Conservation (phyloP, 2,113 vertebrate species). For the Mus spicilegus region DNA sequence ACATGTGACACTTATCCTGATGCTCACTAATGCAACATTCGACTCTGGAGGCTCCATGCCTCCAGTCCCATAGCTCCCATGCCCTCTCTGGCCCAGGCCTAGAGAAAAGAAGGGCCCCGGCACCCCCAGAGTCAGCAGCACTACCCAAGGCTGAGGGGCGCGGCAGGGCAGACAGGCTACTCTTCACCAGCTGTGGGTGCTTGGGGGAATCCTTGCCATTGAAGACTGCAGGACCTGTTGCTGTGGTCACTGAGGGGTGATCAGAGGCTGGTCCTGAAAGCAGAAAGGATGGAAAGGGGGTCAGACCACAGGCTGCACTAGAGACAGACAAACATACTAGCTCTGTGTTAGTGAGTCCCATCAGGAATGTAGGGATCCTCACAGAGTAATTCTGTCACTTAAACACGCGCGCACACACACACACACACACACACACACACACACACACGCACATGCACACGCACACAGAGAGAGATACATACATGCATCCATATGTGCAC, state of each 20-base stretch:
- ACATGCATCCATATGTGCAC: neutral
- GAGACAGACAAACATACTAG: neutral
- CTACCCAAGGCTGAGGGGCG: constrained; percentile 83
- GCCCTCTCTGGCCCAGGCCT: neutral
- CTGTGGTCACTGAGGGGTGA: constrained; percentile 77
- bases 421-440: neutral
- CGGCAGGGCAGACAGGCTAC: constrained; percentile 77
- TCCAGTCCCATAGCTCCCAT: fast-evolving
- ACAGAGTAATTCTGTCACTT: neutral
- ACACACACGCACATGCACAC: neutral
- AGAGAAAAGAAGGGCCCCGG: too few relatives aligned
- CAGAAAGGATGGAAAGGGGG: fast-evolving
- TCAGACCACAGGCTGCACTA: neutral
- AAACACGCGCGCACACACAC: neutral
- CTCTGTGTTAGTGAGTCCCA: neutral
- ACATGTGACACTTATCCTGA: neutral
- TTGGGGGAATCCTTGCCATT: constrained; percentile 90
- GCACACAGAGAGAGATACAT: neutral
- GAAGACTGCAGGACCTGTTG: constrained; percentile 82
- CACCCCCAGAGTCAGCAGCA: neutral
- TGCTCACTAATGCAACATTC: neutral
- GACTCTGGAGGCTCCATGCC: neutral
- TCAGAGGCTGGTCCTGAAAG: constrained; percentile 84
- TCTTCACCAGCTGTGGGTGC: constrained; percentile 86
- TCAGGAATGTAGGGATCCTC: neutral